These are phyloP conservation scores for Steinernema hermaphroditum DNA, from an alignment of 2,888 invertebrate genomes.

Conservation along the genomic window DNA sequence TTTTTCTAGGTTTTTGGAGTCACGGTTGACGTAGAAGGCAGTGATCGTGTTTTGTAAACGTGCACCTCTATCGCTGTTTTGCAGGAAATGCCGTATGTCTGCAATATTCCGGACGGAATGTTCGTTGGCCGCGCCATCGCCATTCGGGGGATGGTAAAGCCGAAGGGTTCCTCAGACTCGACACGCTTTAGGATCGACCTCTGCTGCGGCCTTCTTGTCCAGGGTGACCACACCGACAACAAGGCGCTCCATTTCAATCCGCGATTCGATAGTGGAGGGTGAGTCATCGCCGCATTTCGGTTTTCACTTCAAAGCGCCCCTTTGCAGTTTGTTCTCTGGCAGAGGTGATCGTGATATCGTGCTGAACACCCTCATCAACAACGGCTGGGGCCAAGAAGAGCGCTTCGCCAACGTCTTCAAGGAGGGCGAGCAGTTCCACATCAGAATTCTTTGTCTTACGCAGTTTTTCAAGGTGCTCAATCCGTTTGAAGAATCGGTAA, in stretches of 20 bases:
- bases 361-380: slow-evolving; percentile 59
- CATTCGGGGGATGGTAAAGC: slow-evolving; percentile 52
- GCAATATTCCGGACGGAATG: slow-evolving; percentile 58
- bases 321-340: slow-evolving; percentile 38
- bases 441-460: slow-evolving; percentile 54
- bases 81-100: slow-evolving; percentile 55
- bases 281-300: background rate
- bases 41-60: too few species aligned
- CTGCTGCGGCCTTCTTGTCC: slow-evolving; percentile 61
- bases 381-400: slow-evolving; percentile 57
- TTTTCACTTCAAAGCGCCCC: background rate
- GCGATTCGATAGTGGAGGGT: slow-evolving; percentile 42
- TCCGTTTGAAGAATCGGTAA: background rate
- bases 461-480: slow-evolving; percentile 61
- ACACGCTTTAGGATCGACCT: slow-evolving; percentile 57
- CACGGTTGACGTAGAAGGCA: too few species aligned
- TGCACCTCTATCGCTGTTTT: too few species aligned
- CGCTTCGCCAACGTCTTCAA: slow-evolving; percentile 51
- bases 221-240: slow-evolving; percentile 60
- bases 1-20: too few species aligned
- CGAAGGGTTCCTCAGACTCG: slow-evolving; percentile 4
- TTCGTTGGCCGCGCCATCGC: slow-evolving; percentile 57
- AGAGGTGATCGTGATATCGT: slow-evolving; percentile 57
- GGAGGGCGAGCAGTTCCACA: slow-evolving; percentile 53
- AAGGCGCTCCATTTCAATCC: slow-evolving; percentile 53